Evolutionary conservation across 2,797 vertebrate genomes (phyloP).

Genomic region (Phataginus tricuspis): DNA sequence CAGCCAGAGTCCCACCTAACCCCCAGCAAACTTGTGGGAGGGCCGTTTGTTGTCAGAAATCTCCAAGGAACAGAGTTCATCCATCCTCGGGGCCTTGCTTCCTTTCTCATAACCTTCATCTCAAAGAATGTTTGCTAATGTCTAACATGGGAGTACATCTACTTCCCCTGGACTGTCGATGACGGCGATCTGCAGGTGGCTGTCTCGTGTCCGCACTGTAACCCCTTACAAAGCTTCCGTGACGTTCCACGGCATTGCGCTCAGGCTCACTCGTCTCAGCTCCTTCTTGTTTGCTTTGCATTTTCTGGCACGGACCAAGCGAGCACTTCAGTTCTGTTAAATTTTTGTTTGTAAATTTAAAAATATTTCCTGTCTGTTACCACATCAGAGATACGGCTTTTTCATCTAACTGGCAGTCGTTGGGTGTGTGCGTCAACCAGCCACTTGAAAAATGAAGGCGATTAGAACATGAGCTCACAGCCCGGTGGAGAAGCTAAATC

Average conservation of each 20-base stretch:
- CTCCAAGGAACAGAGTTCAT: not conserved
- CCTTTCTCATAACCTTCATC: conserved; percentile 43
- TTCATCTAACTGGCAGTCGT: not conserved
- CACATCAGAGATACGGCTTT: not conserved
- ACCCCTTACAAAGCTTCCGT: not conserved
- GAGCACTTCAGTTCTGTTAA: conserved; percentile 19
- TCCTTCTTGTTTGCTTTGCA: not conserved
- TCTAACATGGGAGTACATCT: not conserved
- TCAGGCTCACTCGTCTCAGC: not conserved
- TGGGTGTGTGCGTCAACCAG: not conserved
- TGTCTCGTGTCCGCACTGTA: not conserved
- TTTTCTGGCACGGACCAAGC: not conserved
- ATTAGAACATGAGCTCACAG: not conserved
- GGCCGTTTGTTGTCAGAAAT: not conserved
- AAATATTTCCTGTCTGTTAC: not conserved
- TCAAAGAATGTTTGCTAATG: not conserved
- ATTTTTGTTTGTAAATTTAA: not conserved
- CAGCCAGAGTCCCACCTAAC: not conserved
- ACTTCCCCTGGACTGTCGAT: not conserved
- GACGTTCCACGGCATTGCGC: not conserved
- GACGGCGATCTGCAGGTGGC: not conserved
- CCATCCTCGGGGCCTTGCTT: not conserved
- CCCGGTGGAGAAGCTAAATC: not conserved
- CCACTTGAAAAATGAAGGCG: not conserved
- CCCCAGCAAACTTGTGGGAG: not conserved